Evolutionary conservation across 1,140 invertebrate species (phyloP).

Genomic region (Pseudachorutes palmiensis): DNA sequence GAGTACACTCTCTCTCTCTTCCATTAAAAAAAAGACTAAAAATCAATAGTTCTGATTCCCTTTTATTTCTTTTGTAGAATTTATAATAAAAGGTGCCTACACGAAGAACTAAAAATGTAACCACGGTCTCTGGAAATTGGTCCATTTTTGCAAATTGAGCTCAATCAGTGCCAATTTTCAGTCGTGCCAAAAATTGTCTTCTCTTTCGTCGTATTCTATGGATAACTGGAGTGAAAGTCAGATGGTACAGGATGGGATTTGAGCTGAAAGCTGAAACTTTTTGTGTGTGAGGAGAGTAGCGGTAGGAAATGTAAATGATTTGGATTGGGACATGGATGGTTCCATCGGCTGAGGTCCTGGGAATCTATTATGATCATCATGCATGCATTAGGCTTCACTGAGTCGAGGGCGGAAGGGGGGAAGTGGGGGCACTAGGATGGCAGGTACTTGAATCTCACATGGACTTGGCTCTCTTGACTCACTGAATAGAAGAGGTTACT

Average conservation of each 20-base stretch:
- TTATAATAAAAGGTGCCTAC: neutral
- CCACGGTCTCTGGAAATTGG: neutral
- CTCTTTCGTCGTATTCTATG: no score
- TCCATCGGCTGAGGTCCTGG: neutral
- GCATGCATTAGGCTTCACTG: neutral
- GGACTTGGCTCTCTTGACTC: no score
- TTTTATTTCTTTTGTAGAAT: neutral
- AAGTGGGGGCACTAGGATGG: no score
- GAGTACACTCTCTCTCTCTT: neutral
- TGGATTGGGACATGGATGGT: neutral
- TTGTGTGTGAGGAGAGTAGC: neutral
- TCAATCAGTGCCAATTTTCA: neutral
- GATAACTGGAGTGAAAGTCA: no score
- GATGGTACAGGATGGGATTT: no score
- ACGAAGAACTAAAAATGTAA: neutral
- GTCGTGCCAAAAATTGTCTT: neutral
- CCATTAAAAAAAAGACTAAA: neutral
- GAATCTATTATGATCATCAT: neutral
- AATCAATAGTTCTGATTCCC: no score
- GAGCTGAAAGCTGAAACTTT: neutral
- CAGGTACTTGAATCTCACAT: no score
- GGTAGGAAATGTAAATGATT: neutral
- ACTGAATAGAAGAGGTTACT: neutral
- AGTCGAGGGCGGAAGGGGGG: no score
- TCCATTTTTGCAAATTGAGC: slow-evolving; percentile 7